Conservation (phyloP, 1,140 invertebrate species). For the Macrosteles quadrilineatus region DNA sequence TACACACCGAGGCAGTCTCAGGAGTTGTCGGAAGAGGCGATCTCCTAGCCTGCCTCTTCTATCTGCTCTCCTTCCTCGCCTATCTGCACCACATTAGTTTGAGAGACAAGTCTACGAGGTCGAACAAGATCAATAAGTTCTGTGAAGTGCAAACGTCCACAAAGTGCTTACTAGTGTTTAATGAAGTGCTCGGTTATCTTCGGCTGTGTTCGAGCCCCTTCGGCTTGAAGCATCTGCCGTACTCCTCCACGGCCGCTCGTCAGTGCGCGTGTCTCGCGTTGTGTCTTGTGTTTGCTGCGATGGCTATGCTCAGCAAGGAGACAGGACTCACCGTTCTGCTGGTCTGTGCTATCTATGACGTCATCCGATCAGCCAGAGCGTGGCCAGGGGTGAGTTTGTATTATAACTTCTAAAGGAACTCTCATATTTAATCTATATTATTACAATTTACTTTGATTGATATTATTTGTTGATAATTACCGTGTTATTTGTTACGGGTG, state of each 20-base stretch:
- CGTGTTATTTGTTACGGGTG: too few relatives aligned
- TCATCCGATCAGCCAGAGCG: conserved; percentile 24
- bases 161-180: neutral
- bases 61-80: conserved; percentile 80
- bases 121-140: neutral
- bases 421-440: neutral
- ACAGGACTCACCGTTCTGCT: conserved; percentile 39
- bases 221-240: neutral
- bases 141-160: neutral
- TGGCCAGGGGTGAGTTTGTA: conserved; percentile 19
- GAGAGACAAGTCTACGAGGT: conserved; percentile 33
- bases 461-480: too few relatives aligned
- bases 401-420: neutral
- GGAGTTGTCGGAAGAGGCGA: conserved; percentile 96
- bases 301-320: conserved; percentile 41
- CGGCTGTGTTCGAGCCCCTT: neutral
- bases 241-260: neutral
- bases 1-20: conserved; percentile 95
- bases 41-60: conserved; percentile 88
- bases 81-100: conserved; percentile 62
- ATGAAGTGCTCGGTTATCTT: neutral
- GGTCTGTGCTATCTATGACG: conserved; percentile 38
- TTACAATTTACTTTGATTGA: too few relatives aligned
- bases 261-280: conserved; percentile 30
- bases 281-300: conserved; percentile 37